These are phyloP conservation scores for Cynaeus angustus DNA, from an alignment of 2,888 invertebrate genomes.

Conservation along the genomic window DNA sequence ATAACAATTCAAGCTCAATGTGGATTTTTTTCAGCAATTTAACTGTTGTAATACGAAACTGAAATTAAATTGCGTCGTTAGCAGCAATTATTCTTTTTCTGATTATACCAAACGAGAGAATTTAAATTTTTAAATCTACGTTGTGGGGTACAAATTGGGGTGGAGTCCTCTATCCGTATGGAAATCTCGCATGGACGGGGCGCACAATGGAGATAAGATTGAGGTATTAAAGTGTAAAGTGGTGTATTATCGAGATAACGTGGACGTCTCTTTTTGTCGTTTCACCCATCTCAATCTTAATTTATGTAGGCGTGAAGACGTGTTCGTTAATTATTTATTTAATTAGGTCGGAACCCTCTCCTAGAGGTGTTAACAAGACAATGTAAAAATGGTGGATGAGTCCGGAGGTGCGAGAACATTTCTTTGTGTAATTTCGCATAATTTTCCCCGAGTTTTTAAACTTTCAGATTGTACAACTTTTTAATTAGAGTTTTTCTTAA, in stretches of 20 bases:
- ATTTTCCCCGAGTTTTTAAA: slow-evolving; percentile 13
- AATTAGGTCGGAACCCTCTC: slow-evolving; percentile 13
- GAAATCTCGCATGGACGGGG: slow-evolving; percentile 26
- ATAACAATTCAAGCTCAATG: slow-evolving; percentile 24
- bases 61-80: slow-evolving; percentile 37
- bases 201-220: slow-evolving; percentile 31
- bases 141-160: slow-evolving; percentile 46
- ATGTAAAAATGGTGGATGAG: background rate
- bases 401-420: background rate
- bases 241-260: slow-evolving; percentile 33
- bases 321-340: slow-evolving; percentile 36
- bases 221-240: slow-evolving; percentile 36
- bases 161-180: slow-evolving; percentile 40
- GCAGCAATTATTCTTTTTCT: slow-evolving; percentile 24
- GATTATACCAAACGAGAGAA: background rate
- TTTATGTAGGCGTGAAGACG: slow-evolving; percentile 19
- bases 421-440: slow-evolving; percentile 1
- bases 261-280: slow-evolving; percentile 35
- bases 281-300: slow-evolving; percentile 29
- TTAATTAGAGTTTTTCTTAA: slow-evolving; percentile 17
- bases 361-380: background rate
- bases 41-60: slow-evolving; percentile 22
- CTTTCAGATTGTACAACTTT: slow-evolving; percentile 10
- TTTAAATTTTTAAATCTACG: background rate
- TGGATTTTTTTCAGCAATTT: slow-evolving; percentile 30